A percentile compares a stretch with the other conserved stretches of the same genome.
Conservation (phyloP, 2,797 vertebrate species). For the Fratercula arctica region DNA sequence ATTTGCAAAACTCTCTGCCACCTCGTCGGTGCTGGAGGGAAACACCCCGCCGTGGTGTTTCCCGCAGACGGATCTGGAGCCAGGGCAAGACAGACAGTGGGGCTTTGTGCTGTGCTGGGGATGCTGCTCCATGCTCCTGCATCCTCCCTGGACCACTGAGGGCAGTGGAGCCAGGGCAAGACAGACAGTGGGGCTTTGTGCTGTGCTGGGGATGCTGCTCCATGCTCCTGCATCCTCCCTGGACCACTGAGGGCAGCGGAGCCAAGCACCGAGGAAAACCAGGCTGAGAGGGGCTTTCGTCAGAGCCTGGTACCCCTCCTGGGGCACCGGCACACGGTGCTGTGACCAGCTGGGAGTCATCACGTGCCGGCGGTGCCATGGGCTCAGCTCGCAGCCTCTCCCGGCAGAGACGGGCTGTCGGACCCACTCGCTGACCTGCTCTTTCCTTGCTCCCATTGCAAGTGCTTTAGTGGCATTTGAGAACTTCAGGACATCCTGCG, state of each 20-base stretch:
- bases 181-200: not conserved
- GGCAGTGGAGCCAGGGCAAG: not conserved
- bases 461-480: not conserved
- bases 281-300: not conserved
- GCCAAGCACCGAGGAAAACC: not conserved
- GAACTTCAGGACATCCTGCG: not conserved
- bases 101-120: not conserved
- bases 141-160: fast-evolving
- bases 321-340: fast-evolving
- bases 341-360: not conserved
- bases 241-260: not conserved
- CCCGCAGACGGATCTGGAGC: fast-evolving
- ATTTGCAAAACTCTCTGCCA: not conserved
- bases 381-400: fast-evolving
- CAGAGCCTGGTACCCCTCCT: not conserved
- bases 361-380: fast-evolving
- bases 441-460: not conserved
- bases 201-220: not conserved
- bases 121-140: not conserved
- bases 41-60: fast-evolving
- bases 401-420: fast-evolving
- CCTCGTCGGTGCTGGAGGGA: not conserved
- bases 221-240: not conserved
- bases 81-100: fast-evolving
- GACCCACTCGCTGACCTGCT: fast-evolving